Percentiles rank a stretch among this genome's conserved stretches.
These are phyloP conservation scores for Odontomachus brunneus DNA, from an alignment of 1,140 invertebrate species.

Conservation along the genomic window DNA sequence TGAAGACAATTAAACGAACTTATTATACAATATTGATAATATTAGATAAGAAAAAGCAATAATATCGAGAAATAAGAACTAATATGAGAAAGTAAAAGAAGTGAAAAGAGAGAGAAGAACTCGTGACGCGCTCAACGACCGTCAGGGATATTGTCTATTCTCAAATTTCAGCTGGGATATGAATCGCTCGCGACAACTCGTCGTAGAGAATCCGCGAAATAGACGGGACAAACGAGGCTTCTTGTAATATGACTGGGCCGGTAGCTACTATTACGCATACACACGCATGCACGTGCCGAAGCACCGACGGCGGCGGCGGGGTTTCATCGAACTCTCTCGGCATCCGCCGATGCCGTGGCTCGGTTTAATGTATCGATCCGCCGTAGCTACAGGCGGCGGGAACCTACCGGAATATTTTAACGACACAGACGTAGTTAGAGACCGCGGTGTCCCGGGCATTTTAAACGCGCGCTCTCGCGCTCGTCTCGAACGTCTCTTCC, in stretches of 20 bases:
- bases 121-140: too few species aligned
- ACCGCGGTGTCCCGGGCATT: conserved; percentile 14
- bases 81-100: too few species aligned
- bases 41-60: too few species aligned
- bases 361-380: conserved; percentile 39
- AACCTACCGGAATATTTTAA: conserved; percentile 21
- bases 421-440: conserved; percentile 34
- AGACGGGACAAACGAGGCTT: background rate
- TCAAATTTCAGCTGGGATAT: background rate
- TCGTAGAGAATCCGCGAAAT: background rate
- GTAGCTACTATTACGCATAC: too few species aligned
- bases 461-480: conserved; percentile 38
- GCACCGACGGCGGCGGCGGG: too few species aligned
- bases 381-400: background rate
- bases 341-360: background rate
- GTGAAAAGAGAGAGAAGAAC: too few species aligned
- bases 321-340: too few species aligned
- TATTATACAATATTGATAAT: too few species aligned
- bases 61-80: too few species aligned
- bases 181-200: background rate
- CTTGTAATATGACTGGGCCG: too few species aligned
- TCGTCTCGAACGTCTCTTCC: conserved; percentile 72
- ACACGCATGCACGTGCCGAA: too few species aligned
- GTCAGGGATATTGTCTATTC: background rate
- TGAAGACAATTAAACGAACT: too few species aligned